A percentile compares a stretch with the other conserved stretches of the same genome.
Evolutionary conservation across 2,797 vertebrate genomes (phyloP).

Genomic region (Arnoldichthys spilopterus): DNA sequence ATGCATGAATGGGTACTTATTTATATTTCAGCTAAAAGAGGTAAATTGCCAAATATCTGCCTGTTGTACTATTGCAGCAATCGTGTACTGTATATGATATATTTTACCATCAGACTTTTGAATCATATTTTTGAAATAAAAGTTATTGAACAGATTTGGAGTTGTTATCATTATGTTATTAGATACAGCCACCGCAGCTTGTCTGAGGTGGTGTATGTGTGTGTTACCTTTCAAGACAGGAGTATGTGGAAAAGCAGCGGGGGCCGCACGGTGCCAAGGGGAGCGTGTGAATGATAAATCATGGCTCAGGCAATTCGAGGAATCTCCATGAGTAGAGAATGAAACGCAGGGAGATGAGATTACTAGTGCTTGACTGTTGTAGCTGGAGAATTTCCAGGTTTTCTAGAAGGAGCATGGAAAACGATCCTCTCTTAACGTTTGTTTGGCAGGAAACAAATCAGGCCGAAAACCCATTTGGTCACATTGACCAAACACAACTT

Average conservation of each 20-base stretch:
- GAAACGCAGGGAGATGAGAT: neutral
- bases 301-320: neutral
- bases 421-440: neutral
- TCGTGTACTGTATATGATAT: neutral
- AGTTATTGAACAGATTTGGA: neutral
- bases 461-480: neutral
- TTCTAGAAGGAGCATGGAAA: slow-evolving; percentile 6
- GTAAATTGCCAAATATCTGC: neutral
- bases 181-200: neutral
- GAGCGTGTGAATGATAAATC: slow-evolving; percentile 2
- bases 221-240: neutral
- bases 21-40: neutral
- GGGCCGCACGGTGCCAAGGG: neutral
- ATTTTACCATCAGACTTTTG: neutral
- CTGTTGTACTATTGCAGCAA: neutral
- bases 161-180: neutral
- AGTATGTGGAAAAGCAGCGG: slow-evolving; percentile 2
- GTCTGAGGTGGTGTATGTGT: neutral
- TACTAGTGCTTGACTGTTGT: neutral
- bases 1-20: neutral
- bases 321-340: neutral
- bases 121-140: neutral
- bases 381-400: neutral
- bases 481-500: neutral
- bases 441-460: neutral